Evolutionary conservation across 1,140 invertebrate species (phyloP), one percentile per base, ranked within the genome.

Genomic region (Pogonognathellus flavescens): DNA sequence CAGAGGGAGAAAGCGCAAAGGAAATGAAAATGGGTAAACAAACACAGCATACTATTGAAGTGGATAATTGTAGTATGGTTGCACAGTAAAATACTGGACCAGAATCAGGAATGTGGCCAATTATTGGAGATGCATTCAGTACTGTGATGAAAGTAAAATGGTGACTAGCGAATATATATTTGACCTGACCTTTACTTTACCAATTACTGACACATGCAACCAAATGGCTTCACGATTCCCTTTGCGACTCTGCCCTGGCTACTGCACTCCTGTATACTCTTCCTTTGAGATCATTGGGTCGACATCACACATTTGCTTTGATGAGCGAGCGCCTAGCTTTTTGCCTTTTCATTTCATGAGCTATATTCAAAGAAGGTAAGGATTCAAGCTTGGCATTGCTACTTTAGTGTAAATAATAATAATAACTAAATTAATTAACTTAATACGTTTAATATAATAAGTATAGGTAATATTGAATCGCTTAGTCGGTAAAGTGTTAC

Each of bases 261-360:
- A 66, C 62, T 22, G 62, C 20, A 31, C 62, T 14, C 8, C 31
- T 41, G 31, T 41, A 66, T 66, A 66, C 62, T 22, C 8, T 25
- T 66, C 25, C 25, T 60, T 20, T 66, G 62, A 66, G 62, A 66
- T 66, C 62, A 66, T 66, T 66, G 62, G 31, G 18, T 66, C 20
- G 62, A 66, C 22, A 66, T 66, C 62, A 66, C 62, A 14, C 16
- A 25, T 66, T 66, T 66, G 62, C 62, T 66, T 66, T 66, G 62
- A 66, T 66, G 62, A 66, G 62, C 62, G 62, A 66, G 62, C 62
- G 62, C 62, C 22, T 25, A 10, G 11, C 62, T 66, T 66, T 41
- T 25, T 66, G 20, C 62, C 62, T 66, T 66, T n/a, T 66, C 62
- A 66, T 66, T 66, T 66, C 62, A 66, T 66, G 20, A 66, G 62